Conservation (phyloP, 2,797 vertebrate species). For the Pagetopsis macropterus region DNA sequence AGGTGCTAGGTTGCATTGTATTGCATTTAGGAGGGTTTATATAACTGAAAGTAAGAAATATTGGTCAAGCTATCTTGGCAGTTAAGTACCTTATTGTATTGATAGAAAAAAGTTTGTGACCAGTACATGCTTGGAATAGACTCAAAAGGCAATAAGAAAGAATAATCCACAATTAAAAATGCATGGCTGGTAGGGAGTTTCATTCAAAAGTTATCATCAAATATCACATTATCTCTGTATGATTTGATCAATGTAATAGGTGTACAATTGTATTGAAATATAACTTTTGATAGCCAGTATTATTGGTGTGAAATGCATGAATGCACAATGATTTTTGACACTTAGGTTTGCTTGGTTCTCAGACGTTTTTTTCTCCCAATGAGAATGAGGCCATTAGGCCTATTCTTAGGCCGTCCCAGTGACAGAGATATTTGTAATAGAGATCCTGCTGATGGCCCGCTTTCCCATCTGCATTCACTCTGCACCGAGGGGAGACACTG, state of each 20-base stretch:
- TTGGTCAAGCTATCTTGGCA: constrained; percentile 9
- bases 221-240: constrained; percentile 1
- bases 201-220: constrained; percentile 7
- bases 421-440: constrained; percentile 62
- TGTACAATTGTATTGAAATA: background rate
- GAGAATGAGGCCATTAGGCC: constrained; percentile 68
- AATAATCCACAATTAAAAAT: background rate
- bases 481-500: constrained; percentile 5
- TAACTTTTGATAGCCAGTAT: background rate
- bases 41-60: background rate
- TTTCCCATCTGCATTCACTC: constrained; percentile 46
- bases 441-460: constrained; percentile 54
- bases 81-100: background rate
- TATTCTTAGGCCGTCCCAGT: constrained; percentile 74
- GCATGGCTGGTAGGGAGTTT: background rate
- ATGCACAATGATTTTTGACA: constrained; percentile 32
- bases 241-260: constrained; percentile 20
- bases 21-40: background rate
- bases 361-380: constrained; percentile 35
- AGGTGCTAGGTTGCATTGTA: constrained; percentile 24
- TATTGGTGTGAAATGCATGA: constrained; percentile 22
- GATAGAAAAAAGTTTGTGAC: background rate
- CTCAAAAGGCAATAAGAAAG: background rate
- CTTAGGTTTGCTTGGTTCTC: constrained; percentile 23
- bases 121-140: background rate